Percentiles rank a stretch among this genome's conserved stretches.
Evolutionary conservation across 2,797 vertebrate species (phyloP).

Genomic region (Florisuga fusca): DNA sequence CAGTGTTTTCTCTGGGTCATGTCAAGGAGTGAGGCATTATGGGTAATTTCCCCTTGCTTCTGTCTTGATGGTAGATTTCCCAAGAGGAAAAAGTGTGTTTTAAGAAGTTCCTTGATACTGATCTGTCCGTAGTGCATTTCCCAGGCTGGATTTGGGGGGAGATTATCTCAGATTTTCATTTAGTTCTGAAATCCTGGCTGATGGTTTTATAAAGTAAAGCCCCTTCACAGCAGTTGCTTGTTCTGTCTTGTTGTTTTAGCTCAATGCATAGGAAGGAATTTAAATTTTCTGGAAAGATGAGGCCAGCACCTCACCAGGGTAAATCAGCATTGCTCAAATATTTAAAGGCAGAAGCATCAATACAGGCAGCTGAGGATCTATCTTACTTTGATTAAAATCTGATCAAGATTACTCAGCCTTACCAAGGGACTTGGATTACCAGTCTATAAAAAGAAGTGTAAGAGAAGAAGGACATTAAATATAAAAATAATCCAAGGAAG

Average conservation of each 20-base stretch:
- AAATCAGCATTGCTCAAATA: constrained; percentile 47
- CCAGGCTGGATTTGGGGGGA: constrained; percentile 59
- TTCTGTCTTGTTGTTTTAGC: constrained; percentile 62
- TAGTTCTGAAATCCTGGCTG: constrained; percentile 60
- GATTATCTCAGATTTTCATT: constrained; percentile 75
- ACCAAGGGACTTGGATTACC: constrained; percentile 66
- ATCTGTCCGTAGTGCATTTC: constrained; percentile 66
- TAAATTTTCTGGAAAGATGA: constrained; percentile 22
- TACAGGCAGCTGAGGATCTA: constrained; percentile 61
- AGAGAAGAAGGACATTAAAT: constrained; percentile 62
- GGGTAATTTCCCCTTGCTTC: constrained; percentile 21
- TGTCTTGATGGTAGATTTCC: constrained; percentile 13
- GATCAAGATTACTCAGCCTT: constrained; percentile 67
- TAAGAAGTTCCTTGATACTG: constrained; percentile 57
- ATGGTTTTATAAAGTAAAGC: constrained; percentile 66
- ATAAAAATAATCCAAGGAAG: constrained; percentile 64
- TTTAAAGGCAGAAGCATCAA: constrained; percentile 65
- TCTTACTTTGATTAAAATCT: constrained; percentile 69
- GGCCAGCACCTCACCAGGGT: background rate
- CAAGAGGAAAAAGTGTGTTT: constrained; percentile 43
- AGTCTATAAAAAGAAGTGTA: constrained; percentile 65
- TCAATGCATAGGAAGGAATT: constrained; percentile 58
- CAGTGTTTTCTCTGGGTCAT: background rate
- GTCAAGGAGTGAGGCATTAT: constrained; percentile 2
- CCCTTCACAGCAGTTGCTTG: constrained; percentile 37